Conservation (phyloP, 35 echinoderm and acorn worm species). For the Chiridota heheva region DNA sequence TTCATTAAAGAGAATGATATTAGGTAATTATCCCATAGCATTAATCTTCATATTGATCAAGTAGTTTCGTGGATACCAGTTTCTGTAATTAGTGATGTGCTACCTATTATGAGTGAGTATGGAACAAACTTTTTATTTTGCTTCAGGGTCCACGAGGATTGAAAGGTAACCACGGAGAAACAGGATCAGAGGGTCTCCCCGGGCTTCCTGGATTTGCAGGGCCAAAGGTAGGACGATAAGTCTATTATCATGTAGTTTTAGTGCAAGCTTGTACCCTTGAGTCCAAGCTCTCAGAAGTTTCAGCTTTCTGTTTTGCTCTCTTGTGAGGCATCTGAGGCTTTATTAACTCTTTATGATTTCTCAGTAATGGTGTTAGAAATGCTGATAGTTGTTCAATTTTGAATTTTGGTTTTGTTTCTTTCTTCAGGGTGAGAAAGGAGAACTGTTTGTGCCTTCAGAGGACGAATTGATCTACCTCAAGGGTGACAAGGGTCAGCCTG, state of each 20-base stretch:
- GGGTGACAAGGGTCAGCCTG: slow-evolving; percentile 27
- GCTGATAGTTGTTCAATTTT: neutral
- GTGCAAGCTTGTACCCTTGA: too few relatives aligned
- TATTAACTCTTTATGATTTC: neutral
- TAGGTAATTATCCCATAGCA: too few relatives aligned
- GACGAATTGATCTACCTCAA: slow-evolving; percentile 13
- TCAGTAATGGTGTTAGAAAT: neutral
- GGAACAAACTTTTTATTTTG: neutral
- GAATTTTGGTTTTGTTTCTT: slow-evolving; percentile 1
- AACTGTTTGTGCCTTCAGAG: neutral
- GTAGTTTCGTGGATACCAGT: too few relatives aligned
- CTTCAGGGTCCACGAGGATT: slow-evolving; percentile 32
- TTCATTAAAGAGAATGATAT: too few relatives aligned
- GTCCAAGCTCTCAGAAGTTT: neutral
- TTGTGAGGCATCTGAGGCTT: neutral
- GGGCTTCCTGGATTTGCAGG: slow-evolving; percentile 31
- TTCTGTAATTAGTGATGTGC: too few relatives aligned
- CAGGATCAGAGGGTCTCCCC: slow-evolving; percentile 3
- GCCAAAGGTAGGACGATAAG: neutral
- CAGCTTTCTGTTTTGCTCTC: neutral
- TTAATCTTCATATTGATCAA: too few relatives aligned
- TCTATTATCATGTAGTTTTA: neutral
- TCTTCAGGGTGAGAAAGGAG: slow-evolving; percentile 53
- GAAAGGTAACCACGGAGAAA: neutral
- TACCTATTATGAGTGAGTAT: neutral